Percentiles rank a stretch among this genome's conserved stretches.
Conservation (phyloP, 2,797 vertebrate species). For the Eutrigla gurnardus region DNA sequence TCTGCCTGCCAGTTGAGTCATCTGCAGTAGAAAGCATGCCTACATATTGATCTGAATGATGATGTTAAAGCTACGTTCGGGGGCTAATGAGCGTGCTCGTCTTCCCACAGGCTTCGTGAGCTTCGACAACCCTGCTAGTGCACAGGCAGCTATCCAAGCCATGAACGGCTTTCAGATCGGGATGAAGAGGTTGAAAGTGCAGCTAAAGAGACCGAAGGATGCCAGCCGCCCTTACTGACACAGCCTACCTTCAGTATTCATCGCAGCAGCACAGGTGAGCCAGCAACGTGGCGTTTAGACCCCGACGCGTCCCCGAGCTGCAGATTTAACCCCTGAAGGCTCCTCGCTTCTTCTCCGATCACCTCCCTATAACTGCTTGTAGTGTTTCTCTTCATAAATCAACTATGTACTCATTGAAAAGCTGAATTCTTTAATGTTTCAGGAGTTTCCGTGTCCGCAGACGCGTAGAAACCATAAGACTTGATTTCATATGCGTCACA, state of each 20-base stretch:
- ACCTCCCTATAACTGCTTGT: neutral
- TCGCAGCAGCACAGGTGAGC: conserved; percentile 87
- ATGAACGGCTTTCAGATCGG: conserved; percentile 99
- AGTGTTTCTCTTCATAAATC: neutral
- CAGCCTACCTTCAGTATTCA: conserved; percentile 77
- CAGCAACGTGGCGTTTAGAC: neutral
- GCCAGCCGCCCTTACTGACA: conserved; percentile 97
- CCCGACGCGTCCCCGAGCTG: neutral
- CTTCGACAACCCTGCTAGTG: conserved; percentile 98
- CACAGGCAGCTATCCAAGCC: conserved; percentile 97
- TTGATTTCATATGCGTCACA: conserved; percentile 60
- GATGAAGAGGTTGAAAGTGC: conserved; percentile 99
- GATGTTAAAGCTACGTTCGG: neutral
- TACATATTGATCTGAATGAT: neutral
- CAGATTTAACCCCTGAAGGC: conserved; percentile 2
- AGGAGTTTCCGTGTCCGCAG: conserved; percentile 21
- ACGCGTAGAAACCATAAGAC: conserved; percentile 26
- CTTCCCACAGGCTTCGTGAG: conserved; percentile 92
- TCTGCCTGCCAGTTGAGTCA: neutral
- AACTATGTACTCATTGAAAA: conserved; percentile 2
- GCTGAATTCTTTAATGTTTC: conserved; percentile 6
- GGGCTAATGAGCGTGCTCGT: conserved; percentile 15
- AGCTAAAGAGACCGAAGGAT: conserved; percentile 97
- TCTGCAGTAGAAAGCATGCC: neutral
- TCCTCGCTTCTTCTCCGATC: neutral